These are phyloP conservation scores for Cephalopterus ornatus DNA, from an alignment of 2,113 vertebrate genomes.

Conservation along the genomic window DNA sequence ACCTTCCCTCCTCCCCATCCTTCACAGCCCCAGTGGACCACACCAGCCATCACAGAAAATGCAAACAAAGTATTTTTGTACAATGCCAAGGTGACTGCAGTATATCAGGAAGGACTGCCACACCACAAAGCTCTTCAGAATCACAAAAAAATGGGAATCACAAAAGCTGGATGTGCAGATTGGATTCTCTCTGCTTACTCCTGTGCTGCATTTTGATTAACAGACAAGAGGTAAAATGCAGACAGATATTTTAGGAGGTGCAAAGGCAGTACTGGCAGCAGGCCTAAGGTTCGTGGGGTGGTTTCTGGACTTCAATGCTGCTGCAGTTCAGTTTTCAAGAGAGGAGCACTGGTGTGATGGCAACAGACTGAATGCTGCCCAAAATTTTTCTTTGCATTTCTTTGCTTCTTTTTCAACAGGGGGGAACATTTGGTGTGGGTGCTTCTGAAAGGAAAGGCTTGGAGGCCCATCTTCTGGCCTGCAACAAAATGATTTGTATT, in stretches of 20 bases:
- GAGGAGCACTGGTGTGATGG: not conserved
- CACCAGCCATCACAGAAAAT: not conserved
- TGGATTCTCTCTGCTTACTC: not conserved
- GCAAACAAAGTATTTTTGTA: not conserved
- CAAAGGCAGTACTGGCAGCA: not conserved
- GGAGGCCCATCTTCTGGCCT: not conserved
- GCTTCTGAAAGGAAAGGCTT: not conserved
- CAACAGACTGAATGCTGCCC: not conserved
- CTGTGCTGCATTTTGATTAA: not conserved
- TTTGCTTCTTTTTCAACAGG: not conserved
- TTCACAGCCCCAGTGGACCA: not conserved
- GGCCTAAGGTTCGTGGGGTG: not conserved
- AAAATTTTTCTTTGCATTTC: not conserved
- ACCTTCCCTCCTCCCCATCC: not conserved
- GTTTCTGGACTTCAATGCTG: not conserved
- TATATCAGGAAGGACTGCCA: not conserved
- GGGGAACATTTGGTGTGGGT: not conserved
- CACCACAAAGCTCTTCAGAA: not conserved
- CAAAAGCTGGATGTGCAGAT: not conserved
- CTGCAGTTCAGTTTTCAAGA: not conserved
- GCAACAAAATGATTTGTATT: not conserved
- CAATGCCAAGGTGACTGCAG: not conserved
- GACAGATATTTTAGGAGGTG: not conserved
- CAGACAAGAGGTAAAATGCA: not conserved
- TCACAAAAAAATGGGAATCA: not conserved